Conservation (phyloP, 1,140 invertebrate species). For the Megalopta genalis region DNA sequence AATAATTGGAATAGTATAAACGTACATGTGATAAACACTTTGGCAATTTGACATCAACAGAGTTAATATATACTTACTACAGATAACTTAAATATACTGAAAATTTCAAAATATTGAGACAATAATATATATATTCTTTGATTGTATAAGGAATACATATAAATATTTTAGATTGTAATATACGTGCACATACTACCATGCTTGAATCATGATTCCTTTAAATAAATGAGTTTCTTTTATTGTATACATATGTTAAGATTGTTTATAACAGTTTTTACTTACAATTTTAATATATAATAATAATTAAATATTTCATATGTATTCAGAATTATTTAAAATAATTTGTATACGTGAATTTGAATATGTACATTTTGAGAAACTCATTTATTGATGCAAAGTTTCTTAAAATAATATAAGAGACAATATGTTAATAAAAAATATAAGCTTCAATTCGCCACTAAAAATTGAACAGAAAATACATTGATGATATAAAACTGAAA, state of each 20-base stretch:
- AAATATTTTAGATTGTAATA: slow-evolving; percentile 38
- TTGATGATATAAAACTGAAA: slow-evolving; percentile 57
- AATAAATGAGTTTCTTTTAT: slow-evolving; percentile 51
- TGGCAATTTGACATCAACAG: slow-evolving; percentile 22
- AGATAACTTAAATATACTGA: not conserved
- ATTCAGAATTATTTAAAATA: not conserved
- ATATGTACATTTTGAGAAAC: slow-evolving; percentile 20
- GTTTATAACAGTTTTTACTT: not conserved
- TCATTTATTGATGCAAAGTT: slow-evolving; percentile 47
- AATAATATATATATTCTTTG: not conserved
- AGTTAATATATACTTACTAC: not conserved
- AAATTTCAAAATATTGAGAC: not conserved
- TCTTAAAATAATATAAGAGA: slow-evolving; percentile 36
- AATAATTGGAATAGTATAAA: slow-evolving; percentile 28
- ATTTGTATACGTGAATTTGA: not conserved
- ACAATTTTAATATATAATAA: not conserved
- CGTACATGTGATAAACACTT: slow-evolving; percentile 32
- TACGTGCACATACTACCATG: slow-evolving; percentile 64
- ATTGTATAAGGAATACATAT: not conserved
- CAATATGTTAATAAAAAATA: slow-evolving; percentile 28
- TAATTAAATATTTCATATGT: not conserved
- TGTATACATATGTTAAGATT: not conserved
- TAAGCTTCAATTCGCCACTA: slow-evolving; percentile 42
- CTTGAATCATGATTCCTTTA: slow-evolving; percentile 38
- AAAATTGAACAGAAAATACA: slow-evolving; percentile 49